Evolutionary conservation across 2,888 invertebrate species (phyloP).

Genomic region (Protophormia terraenovae): DNA sequence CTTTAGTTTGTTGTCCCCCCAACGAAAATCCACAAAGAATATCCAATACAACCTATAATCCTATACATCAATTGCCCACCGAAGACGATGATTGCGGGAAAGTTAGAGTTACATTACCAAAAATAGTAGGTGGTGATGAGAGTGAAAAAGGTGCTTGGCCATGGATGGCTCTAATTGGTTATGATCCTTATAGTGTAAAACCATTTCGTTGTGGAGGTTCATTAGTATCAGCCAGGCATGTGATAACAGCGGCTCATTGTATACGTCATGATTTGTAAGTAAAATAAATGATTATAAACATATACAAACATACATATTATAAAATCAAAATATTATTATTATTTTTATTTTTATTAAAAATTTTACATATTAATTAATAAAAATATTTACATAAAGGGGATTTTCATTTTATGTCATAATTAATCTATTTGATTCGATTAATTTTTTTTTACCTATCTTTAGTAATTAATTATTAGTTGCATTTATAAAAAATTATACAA

Average conservation of each 20-base stretch:
- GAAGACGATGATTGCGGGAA: slow-evolving; percentile 84
- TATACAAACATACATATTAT: too few species aligned
- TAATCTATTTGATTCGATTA: too few species aligned
- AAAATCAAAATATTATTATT: too few species aligned
- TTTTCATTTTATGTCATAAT: too few species aligned
- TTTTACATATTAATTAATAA: too few species aligned
- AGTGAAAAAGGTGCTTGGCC: slow-evolving; percentile 88
- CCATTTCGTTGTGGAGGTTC: slow-evolving; percentile 81
- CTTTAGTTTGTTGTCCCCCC: slow-evolving; percentile 73
- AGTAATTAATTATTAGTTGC: too few species aligned
- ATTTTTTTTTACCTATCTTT: too few species aligned
- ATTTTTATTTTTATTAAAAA: too few species aligned
- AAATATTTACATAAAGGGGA: too few species aligned
- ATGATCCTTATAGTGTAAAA: slow-evolving; percentile 80
- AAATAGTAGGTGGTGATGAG: slow-evolving; percentile 87
- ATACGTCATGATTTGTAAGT: slow-evolving; percentile 74
- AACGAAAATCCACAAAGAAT: background rate
- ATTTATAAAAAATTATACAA: too few species aligned
- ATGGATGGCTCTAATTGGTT: slow-evolving; percentile 89
- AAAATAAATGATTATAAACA: too few species aligned
- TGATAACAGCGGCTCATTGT: slow-evolving; percentile 84
- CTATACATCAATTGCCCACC: slow-evolving; percentile 67
- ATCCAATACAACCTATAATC: background rate
- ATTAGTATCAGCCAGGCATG: slow-evolving; percentile 81
- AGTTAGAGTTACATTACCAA: slow-evolving; percentile 82